Evolutionary conservation across 1,140 invertebrate genomes (phyloP), one percentile per base, ranked within the genome.

Genomic region (Atta colombica): DNA sequence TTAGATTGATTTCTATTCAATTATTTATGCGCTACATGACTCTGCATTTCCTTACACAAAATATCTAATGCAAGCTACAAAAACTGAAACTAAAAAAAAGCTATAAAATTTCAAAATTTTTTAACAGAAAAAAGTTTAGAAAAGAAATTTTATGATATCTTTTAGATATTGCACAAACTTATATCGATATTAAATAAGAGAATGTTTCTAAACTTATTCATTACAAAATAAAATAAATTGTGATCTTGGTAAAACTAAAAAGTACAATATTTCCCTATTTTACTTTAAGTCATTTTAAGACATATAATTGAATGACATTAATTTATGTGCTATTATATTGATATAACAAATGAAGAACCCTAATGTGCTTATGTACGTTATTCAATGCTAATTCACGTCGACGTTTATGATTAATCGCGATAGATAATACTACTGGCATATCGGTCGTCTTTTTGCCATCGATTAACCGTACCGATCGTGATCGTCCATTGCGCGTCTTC

Each of bases 381-480:
- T 35, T 60, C 14, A 21, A 49, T 10, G 16, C 14, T 25, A 25
- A 35, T n/a, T 49, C 51, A 31, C 66, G 25, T 31, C 68, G 39
- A 5, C 28, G 3, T 60, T 61, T 49, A 74, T 82, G 69, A 84
- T 84, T 84, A 84, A 84, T 84, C 25, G n/a, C 39, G 28, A 14
- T 21, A 18, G 69, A 84, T 35, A 63, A 84, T 61, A 84, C 25
- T 61, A 74, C 39, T 61, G 25, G 7, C 78, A 45, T 35, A 66
- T 71, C 80, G 69, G 55, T 84, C 14, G 35, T 61, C 69, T 75
- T 84, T 63, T 84, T 75, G 69, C 80, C 69, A 55, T 35, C 55
- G 55, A 84, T 84, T 84, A 84, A 84, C 80, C 80, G 80, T 84
- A 84, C 53, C 69, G 80, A 84, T 74, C 69, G 58, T 61, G 80